A percentile compares a stretch with the other conserved stretches of the same genome.
phyloP scores from a whole-genome alignment of 2,113 vertebrate species.

The Empidonax alnorum region DNA sequence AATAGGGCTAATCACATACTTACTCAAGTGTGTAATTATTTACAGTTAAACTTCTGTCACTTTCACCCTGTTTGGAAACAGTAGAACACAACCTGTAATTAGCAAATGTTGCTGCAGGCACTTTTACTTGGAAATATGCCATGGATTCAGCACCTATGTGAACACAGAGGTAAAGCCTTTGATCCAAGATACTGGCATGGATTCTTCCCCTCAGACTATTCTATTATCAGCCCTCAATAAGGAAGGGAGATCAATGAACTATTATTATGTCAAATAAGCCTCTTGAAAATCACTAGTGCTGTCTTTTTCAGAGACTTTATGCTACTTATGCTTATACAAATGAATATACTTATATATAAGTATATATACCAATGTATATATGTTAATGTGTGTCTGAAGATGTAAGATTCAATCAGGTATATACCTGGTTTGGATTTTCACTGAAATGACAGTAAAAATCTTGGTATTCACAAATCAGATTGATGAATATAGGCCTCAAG shows the following conservation, averaged over 20 bases:
- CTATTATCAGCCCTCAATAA: constrained; percentile 60
- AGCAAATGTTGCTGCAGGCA: constrained; percentile 79
- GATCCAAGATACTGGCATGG: constrained; percentile 70
- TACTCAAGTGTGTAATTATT: constrained; percentile 86
- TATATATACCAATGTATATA: no score
- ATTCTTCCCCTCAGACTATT: constrained; percentile 65
- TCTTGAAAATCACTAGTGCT: constrained; percentile 47
- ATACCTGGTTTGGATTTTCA: neutral
- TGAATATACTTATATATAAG: neutral
- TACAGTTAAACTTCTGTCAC: constrained; percentile 86
- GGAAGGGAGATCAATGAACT: constrained; percentile 70
- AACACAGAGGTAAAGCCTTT: constrained; percentile 67
- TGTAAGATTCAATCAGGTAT: neutral
- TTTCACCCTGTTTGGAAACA: constrained; percentile 87
- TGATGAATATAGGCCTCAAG: neutral
- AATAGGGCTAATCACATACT: constrained; percentile 85
- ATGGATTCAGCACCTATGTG: constrained; percentile 78
- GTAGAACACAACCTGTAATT: constrained; percentile 85
- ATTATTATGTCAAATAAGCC: constrained; percentile 61
- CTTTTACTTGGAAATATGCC: constrained; percentile 74
- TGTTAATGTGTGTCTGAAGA: neutral
- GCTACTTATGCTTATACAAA: neutral
- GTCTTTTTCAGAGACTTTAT: neutral
- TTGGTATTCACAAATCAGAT: neutral
- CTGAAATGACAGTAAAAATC: neutral